phyloP scores from a whole-genome alignment of 2,888 invertebrate genomes.

The Nesidiocoris tenuis region DNA sequence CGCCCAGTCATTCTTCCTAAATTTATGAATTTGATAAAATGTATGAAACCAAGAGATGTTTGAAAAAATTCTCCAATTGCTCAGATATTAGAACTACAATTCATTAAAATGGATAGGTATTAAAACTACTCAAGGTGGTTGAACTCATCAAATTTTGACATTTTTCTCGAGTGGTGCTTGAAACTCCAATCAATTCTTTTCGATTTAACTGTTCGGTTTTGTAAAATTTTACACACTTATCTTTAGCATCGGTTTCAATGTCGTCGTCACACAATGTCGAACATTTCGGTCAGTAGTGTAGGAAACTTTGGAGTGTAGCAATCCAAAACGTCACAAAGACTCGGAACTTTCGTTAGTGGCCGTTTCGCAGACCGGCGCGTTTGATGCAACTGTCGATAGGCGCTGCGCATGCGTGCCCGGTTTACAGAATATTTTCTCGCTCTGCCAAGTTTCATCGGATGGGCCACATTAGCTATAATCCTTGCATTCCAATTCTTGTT shows the following conservation, averaged over 20 bases:
- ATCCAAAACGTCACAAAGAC: neutral
- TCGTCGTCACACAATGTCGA: conserved; percentile 12
- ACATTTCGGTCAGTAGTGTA: conserved; percentile 7
- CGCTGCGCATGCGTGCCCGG: conserved; percentile 1
- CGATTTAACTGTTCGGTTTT: too few relatives aligned
- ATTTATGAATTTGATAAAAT: too few relatives aligned
- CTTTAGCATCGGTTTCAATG: conserved; percentile 1
- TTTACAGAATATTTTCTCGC: conserved; percentile 14
- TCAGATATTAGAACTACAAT: neutral
- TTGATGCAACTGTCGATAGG: conserved; percentile 4
- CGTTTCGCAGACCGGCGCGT: neutral
- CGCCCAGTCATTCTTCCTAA: neutral
- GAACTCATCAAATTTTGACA: too few relatives aligned
- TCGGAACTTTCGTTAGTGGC: conserved; percentile 7
- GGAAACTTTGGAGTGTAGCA: conserved; percentile 5
- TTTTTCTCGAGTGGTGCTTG: too few relatives aligned
- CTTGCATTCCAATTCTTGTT: neutral
- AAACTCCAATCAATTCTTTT: too few relatives aligned
- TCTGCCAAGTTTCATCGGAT: neutral
- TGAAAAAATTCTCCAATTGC: neutral
- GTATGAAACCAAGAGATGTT: too few relatives aligned
- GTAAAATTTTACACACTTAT: too few relatives aligned
- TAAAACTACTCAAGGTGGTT: too few relatives aligned
- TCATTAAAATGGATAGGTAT: too few relatives aligned
- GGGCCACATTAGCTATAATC: neutral